phyloP scores from a whole-genome alignment of 2,888 invertebrate species.

The Bedellia somnulentella region DNA sequence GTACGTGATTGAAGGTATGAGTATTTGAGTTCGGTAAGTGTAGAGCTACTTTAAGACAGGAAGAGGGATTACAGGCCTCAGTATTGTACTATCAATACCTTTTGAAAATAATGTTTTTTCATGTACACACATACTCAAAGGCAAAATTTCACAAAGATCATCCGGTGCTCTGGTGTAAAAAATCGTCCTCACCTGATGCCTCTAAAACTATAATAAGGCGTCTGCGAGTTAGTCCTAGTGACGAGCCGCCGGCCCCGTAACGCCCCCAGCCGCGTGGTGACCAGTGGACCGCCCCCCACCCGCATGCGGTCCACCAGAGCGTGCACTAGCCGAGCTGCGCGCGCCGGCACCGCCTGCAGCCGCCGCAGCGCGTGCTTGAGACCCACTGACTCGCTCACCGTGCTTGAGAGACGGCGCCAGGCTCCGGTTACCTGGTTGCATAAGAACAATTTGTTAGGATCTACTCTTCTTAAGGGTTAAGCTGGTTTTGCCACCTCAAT shows the following conservation, averaged over 20 bases:
- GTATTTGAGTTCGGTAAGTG: too few relatives aligned
- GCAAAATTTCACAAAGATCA: too few relatives aligned
- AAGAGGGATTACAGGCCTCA: too few relatives aligned
- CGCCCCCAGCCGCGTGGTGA: slow-evolving; percentile 33
- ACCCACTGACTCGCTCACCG: slow-evolving; percentile 51
- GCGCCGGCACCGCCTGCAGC: slow-evolving; percentile 46
- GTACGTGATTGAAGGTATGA: too few relatives aligned
- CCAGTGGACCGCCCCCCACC: slow-evolving; percentile 51
- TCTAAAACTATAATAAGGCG: slow-evolving; percentile 49
- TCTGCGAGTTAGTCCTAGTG: slow-evolving; percentile 36
- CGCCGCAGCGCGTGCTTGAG: slow-evolving; percentile 47
- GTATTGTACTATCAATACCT: too few relatives aligned
- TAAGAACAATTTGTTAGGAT: background rate
- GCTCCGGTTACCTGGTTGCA: slow-evolving; percentile 44
- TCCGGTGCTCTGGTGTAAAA: too few relatives aligned
- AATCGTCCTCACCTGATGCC: slow-evolving; percentile 34
- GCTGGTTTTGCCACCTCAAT: too few relatives aligned
- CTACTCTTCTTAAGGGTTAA: too few relatives aligned
- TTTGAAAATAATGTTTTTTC: too few relatives aligned
- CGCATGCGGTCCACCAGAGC: slow-evolving; percentile 52
- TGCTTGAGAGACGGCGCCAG: slow-evolving; percentile 46
- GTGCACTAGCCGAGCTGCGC: slow-evolving; percentile 49
- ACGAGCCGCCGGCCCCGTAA: slow-evolving; percentile 42
- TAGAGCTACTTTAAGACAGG: too few relatives aligned
- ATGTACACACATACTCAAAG: too few relatives aligned